A percentile compares a stretch with the other conserved stretches of the same genome.
These are phyloP conservation scores for Drosophila lutescens DNA, from an alignment of 2,888 invertebrate genomes.

Conservation along the genomic window DNA sequence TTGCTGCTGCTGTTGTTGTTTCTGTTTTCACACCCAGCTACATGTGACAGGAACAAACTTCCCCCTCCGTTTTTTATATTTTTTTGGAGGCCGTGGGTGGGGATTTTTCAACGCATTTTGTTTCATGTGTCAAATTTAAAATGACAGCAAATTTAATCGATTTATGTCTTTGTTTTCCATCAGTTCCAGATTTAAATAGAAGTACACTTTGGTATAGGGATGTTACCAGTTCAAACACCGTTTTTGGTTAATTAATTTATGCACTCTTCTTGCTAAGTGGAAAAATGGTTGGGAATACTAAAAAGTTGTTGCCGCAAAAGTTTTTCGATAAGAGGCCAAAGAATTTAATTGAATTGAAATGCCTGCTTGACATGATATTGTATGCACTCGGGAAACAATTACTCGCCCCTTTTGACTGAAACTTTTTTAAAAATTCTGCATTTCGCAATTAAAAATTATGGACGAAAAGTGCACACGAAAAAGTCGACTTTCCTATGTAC, in stretches of 20 bases:
- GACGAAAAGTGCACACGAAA: constrained; percentile 28
- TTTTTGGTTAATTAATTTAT: constrained; percentile 61
- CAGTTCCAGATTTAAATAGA: constrained; percentile 44
- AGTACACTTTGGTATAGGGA: background rate
- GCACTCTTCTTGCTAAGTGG: constrained; percentile 31
- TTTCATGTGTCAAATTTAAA: constrained; percentile 81
- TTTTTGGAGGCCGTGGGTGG: background rate
- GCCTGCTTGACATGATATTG: constrained; percentile 74
- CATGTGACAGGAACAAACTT: constrained; percentile 54
- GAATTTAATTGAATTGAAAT: constrained; percentile 81
- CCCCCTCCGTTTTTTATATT: constrained; percentile 4
- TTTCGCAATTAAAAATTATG: constrained; percentile 45
- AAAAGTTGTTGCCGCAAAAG: constrained; percentile 49
- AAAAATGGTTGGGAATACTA: constrained; percentile 44
- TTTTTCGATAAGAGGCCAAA: constrained; percentile 43
- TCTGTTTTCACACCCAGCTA: constrained; percentile 59
- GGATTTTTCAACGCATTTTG: constrained; percentile 55
- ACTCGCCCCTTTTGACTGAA: constrained; percentile 15
- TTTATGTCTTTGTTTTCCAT: constrained; percentile 70
- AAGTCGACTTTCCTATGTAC: constrained; percentile 11
- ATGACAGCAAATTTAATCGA: constrained; percentile 83
- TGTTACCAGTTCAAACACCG: constrained; percentile 3
- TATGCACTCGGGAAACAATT: constrained; percentile 41
- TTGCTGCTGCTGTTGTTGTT: constrained; percentile 48
- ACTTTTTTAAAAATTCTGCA: constrained; percentile 38